phyloP scores from a whole-genome alignment of 2,113 vertebrate species.

The Carettochelys insculpta region DNA sequence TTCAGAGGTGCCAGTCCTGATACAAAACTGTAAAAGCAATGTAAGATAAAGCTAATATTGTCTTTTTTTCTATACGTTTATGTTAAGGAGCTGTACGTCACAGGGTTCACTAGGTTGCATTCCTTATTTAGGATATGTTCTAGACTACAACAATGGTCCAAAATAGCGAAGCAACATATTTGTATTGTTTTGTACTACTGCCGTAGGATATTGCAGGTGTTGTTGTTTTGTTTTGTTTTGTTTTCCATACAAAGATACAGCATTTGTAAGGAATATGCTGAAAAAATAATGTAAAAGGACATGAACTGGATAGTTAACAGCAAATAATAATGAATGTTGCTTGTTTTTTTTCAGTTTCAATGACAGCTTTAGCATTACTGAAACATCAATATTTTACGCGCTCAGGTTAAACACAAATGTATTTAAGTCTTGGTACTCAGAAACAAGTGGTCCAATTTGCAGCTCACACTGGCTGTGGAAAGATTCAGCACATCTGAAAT shows the following conservation, averaged over 20 bases:
- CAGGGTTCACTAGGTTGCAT: background rate
- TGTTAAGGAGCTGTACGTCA: background rate
- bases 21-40: background rate
- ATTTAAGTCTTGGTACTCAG: background rate
- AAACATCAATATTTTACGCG: background rate
- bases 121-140: background rate
- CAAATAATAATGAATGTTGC: background rate
- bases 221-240: too few relatives aligned
- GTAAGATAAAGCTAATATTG: background rate
- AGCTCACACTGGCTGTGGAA: background rate
- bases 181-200: background rate
- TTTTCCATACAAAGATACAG: background rate
- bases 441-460: background rate
- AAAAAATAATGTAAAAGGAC: background rate
- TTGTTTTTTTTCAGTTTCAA: background rate
- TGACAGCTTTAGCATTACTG: background rate
- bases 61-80: background rate
- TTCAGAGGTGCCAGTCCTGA: background rate
- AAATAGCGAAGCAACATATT: background rate
- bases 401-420: background rate
- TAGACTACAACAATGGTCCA: background rate
- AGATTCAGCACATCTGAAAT: background rate
- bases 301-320: background rate
- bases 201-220: background rate
- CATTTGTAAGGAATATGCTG: background rate